Percentiles rank a stretch among this genome's conserved stretches.
Conservation (phyloP, 2,888 invertebrate species). For the Scaptomyza flava region DNA sequence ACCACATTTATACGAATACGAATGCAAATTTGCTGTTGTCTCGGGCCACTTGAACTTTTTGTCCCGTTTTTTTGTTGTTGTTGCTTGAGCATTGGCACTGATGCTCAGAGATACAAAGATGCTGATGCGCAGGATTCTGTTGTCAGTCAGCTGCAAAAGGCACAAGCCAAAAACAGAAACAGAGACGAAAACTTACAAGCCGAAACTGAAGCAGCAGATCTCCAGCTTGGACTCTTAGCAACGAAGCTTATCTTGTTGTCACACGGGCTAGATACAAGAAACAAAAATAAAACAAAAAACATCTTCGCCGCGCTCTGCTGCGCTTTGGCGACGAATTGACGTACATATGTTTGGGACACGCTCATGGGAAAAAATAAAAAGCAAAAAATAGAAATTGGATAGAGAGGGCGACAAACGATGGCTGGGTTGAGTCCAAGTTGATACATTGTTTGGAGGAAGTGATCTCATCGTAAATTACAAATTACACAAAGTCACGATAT, state of each 20-base stretch:
- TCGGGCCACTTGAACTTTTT: constrained; percentile 55
- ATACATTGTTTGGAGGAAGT: constrained; percentile 74
- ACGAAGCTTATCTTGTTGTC: constrained; percentile 75
- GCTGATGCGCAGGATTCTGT: constrained; percentile 63
- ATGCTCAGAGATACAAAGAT: constrained; percentile 32
- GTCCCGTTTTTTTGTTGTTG: constrained; percentile 13
- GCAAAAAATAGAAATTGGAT: constrained; percentile 36
- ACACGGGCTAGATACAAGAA: constrained; percentile 37
- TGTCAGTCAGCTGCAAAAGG: constrained; percentile 45
- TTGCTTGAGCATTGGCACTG: constrained; percentile 13
- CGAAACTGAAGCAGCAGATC: constrained; percentile 31
- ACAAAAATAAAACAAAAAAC: not conserved
- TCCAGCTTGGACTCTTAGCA: constrained; percentile 20
- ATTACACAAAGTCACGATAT: constrained; percentile 82
- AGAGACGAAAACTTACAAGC: constrained; percentile 29
- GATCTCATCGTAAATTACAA: constrained; percentile 82
- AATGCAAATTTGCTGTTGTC: constrained; percentile 63
- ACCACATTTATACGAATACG: constrained; percentile 15
- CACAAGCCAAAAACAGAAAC: constrained; percentile 20
- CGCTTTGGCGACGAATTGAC: constrained; percentile 65
- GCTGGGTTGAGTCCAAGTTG: constrained; percentile 35
- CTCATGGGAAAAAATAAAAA: constrained; percentile 45
- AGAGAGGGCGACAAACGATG: constrained; percentile 41
- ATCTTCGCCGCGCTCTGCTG: constrained; percentile 13
- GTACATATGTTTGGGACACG: constrained; percentile 64